phyloP scores from a whole-genome alignment of 2,797 vertebrate genomes.

The Enteromius mattozi region DNA sequence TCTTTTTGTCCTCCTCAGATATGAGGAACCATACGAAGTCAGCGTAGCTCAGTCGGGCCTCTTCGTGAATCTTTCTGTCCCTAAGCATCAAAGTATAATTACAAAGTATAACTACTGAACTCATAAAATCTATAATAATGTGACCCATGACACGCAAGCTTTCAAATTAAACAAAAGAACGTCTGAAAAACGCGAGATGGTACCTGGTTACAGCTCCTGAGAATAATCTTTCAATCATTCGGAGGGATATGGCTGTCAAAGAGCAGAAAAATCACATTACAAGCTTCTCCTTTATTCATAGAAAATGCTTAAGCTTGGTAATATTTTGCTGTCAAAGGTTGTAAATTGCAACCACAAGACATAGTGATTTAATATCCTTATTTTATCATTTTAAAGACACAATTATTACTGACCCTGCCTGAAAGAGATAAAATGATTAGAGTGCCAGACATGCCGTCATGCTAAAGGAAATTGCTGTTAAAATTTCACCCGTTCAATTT shows the following conservation, averaged over 20 bases:
- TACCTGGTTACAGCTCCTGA: constrained; percentile 95
- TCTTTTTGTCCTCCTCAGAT: constrained; percentile 97
- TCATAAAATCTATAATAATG: constrained; percentile 2
- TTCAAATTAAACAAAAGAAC: background rate
- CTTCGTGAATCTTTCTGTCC: constrained; percentile 82
- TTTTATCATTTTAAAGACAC: constrained; percentile 68
- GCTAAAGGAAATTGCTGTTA: constrained; percentile 59
- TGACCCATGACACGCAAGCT: background rate
- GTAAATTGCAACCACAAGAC: constrained; percentile 46
- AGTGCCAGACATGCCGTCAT: constrained; percentile 74
- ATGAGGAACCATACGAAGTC: constrained; percentile 98
- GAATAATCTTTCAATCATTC: constrained; percentile 94
- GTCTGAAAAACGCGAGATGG: constrained; percentile 24
- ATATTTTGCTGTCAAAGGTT: constrained; percentile 65
- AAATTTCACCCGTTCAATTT: constrained; percentile 70
- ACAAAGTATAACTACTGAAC: background rate
- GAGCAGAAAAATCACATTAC: constrained; percentile 32
- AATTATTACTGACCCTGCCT: constrained; percentile 68
- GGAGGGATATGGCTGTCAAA: constrained; percentile 85
- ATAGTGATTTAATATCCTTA: constrained; percentile 21
- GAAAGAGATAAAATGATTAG: constrained; percentile 63
- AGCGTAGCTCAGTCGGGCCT: constrained; percentile 87
- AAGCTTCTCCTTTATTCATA: background rate
- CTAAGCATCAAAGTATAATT: constrained; percentile 69
- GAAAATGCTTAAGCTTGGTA: constrained; percentile 38